Conservation (phyloP, 2,888 invertebrate species). For the Drosophila subsilvestris region DNA sequence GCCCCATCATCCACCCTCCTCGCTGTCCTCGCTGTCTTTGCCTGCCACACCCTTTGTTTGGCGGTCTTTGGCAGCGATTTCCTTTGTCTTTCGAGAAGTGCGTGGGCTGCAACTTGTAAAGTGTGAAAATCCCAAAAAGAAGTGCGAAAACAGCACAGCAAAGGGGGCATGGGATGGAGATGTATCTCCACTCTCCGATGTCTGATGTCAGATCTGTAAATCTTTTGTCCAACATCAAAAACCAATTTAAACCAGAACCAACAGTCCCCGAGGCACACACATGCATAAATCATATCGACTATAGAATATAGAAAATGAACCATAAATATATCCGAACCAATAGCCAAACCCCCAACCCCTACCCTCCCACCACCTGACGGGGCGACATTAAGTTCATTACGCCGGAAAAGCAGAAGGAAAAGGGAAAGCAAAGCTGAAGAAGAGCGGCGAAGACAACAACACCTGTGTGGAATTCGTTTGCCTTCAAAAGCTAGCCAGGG, state of each 20-base stretch:
- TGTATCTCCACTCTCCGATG: slow-evolving; percentile 17
- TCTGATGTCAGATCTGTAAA: slow-evolving; percentile 8
- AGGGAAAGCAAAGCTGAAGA: slow-evolving; percentile 30
- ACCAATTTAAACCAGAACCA: slow-evolving; percentile 44
- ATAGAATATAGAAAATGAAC: slow-evolving; percentile 39
- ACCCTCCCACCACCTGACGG: slow-evolving; percentile 61
- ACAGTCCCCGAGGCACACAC: slow-evolving; percentile 12
- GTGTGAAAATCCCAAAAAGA: slow-evolving; percentile 44
- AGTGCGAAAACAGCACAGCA: slow-evolving; percentile 35
- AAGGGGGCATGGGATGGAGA: not conserved
- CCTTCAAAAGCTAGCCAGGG: slow-evolving; percentile 31
- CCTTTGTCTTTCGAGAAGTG: slow-evolving; percentile 28
- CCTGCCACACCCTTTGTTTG: not conserved
- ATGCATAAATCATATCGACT: slow-evolving; percentile 40
- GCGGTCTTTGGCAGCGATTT: slow-evolving; percentile 3
- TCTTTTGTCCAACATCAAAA: slow-evolving; percentile 38
- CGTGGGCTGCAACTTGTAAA: slow-evolving; percentile 36
- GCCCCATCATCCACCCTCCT: slow-evolving; percentile 7
- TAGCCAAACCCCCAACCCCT: not conserved
- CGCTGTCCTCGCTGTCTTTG: not conserved
- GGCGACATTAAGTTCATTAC: slow-evolving; percentile 77
- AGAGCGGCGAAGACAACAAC: slow-evolving; percentile 62
- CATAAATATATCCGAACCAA: slow-evolving; percentile 29
- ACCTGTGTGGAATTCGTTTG: slow-evolving; percentile 79
- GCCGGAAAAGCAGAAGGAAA: slow-evolving; percentile 43